Evolutionary conservation across 2,113 vertebrate species (phyloP).

Genomic region (Perca fluviatilis): DNA sequence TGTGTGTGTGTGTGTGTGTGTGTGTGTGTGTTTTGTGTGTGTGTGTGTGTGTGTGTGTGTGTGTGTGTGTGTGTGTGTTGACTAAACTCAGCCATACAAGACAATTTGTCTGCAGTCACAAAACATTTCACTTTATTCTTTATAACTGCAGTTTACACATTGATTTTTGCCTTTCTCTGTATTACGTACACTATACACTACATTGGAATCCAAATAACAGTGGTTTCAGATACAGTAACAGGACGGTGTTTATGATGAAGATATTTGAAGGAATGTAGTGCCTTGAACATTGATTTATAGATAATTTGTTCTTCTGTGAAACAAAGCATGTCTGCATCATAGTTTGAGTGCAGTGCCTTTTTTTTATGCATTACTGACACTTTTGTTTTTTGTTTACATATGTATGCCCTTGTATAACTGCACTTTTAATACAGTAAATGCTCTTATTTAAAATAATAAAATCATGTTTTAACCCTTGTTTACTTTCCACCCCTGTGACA

Average conservation of each 20-base stretch:
- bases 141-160: conserved; percentile 42
- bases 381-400: conserved; percentile 73
- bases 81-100: conserved; percentile 73
- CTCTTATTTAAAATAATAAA: conserved; percentile 80
- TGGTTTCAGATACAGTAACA: conserved; percentile 58
- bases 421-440: conserved; percentile 84
- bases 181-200: conserved; percentile 73
- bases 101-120: conserved; percentile 71
- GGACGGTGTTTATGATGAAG: conserved; percentile 76
- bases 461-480: conserved; percentile 71
- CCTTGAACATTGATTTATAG: conserved; percentile 87
- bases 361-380: conserved; percentile 75
- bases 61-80: background rate
- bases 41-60: too few relatives aligned
- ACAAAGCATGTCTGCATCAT: conserved; percentile 75
- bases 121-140: conserved; percentile 56
- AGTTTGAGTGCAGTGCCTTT: conserved; percentile 65
- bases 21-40: too few relatives aligned
- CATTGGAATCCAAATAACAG: conserved; percentile 71
- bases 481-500: conserved; percentile 76
- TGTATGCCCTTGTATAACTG: conserved; percentile 78
- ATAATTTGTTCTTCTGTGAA: conserved; percentile 82
- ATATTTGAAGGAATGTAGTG: conserved; percentile 89
- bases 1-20: conserved; percentile 54
- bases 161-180: conserved; percentile 57